Conservation (phyloP, 2,888 invertebrate species). For the Erebia palarica region DNA sequence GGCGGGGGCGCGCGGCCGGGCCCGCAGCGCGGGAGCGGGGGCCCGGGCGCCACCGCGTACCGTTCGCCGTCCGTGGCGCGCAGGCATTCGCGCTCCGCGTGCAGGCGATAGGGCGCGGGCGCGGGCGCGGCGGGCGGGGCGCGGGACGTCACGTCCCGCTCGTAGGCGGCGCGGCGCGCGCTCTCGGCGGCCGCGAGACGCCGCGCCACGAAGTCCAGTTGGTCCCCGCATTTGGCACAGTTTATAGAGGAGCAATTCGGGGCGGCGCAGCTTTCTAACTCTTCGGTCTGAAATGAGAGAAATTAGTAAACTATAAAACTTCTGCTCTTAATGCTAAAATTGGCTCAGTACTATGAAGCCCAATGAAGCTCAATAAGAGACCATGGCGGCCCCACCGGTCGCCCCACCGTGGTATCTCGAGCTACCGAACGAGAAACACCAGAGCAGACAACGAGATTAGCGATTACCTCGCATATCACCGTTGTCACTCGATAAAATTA, state of each 20-base stretch:
- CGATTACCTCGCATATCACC: too few species aligned
- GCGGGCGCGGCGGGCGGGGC: slow-evolving; percentile 1
- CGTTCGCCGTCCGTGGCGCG: slow-evolving; percentile 42
- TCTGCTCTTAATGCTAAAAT: not conserved
- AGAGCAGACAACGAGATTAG: too few species aligned
- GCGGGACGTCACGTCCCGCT: not conserved
- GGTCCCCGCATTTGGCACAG: not conserved
- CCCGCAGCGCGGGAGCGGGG: slow-evolving; percentile 31
- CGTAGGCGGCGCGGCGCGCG: slow-evolving; percentile 4
- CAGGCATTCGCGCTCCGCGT: slow-evolving; percentile 46
- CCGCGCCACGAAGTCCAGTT: not conserved
- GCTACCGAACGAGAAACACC: too few species aligned
- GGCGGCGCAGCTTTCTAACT: not conserved
- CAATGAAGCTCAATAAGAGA: too few species aligned
- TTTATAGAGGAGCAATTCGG: not conserved
- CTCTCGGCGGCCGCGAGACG: slow-evolving; percentile 3
- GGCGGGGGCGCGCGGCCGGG: not conserved
- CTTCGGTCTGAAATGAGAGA: not conserved
- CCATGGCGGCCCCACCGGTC: too few species aligned
- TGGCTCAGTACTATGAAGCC: too few species aligned
- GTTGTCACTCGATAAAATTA: too few species aligned
- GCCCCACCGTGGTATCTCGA: too few species aligned
- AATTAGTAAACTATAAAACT: too few species aligned
- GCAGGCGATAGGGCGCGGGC: slow-evolving; percentile 30
- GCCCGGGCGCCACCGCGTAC: slow-evolving; percentile 33